Evolutionary conservation across 2,113 vertebrate species (phyloP).

Genomic region (Conger conger): DNA sequence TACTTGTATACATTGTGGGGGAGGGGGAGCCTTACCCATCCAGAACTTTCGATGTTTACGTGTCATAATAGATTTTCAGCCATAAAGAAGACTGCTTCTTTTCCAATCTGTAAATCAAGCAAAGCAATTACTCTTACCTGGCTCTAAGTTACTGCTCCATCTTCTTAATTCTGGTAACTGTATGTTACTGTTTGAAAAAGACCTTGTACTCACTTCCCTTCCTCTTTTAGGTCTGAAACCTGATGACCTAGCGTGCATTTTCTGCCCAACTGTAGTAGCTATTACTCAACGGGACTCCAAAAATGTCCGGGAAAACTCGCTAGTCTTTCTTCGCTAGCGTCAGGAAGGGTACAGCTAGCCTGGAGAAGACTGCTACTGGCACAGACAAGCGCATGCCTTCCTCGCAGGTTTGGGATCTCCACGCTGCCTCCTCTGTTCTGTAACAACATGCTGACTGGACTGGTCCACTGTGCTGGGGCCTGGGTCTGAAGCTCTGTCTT

Average conservation of each 20-base stretch:
- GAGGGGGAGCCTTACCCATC: slow-evolving; percentile 85
- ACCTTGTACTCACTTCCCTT: slow-evolving; percentile 93
- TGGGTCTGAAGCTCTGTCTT: slow-evolving; percentile 87
- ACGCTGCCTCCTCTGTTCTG: slow-evolving; percentile 87
- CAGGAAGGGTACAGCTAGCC: slow-evolving; percentile 89
- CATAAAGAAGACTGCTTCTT: slow-evolving; percentile 83
- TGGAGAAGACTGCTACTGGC: slow-evolving; percentile 87
- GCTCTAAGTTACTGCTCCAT: slow-evolving; percentile 67
- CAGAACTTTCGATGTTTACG: slow-evolving; percentile 87
- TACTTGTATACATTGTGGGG: slow-evolving; percentile 38
- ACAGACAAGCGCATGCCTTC: slow-evolving; percentile 85
- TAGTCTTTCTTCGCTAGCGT: slow-evolving; percentile 94
- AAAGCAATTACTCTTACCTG: slow-evolving; percentile 94
- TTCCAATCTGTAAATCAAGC: slow-evolving; percentile 97
- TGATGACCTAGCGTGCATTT: slow-evolving; percentile 81
- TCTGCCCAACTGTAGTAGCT: slow-evolving; percentile 83
- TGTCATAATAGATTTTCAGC: slow-evolving; percentile 88
- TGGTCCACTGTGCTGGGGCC: slow-evolving; percentile 90
- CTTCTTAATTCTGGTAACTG: slow-evolving; percentile 74
- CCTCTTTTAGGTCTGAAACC: slow-evolving; percentile 87
- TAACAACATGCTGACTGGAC: slow-evolving; percentile 90
- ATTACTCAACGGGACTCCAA: slow-evolving; percentile 88
- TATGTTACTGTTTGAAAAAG: slow-evolving; percentile 75
- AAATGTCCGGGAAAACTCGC: slow-evolving; percentile 84
- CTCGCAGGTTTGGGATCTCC: slow-evolving; percentile 84